These are phyloP conservation scores for Rattus rattus DNA, from an alignment of 2,113 vertebrate species.

Conservation along the genomic window DNA sequence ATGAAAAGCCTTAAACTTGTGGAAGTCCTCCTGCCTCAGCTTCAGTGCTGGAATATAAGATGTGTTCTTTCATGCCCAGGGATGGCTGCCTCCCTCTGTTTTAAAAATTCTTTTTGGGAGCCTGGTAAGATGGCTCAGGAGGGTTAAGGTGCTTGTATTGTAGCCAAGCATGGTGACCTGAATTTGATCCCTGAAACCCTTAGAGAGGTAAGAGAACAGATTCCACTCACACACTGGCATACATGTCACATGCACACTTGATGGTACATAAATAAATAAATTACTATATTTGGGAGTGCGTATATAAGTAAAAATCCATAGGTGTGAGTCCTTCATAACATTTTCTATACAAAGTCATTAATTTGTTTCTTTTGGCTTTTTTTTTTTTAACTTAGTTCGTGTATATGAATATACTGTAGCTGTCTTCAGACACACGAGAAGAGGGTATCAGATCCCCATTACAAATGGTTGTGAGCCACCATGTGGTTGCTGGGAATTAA, in stretches of 20 bases:
- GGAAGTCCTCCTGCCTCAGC: background rate
- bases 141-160: background rate
- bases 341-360: background rate
- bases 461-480: no score
- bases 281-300: background rate
- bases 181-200: background rate
- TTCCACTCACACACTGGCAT: no score
- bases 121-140: background rate
- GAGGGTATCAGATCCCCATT: no score
- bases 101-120: background rate
- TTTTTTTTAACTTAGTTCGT: no score
- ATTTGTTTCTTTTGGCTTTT: background rate
- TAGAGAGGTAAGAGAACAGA: background rate
- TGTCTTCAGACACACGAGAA: no score
- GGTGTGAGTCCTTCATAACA: background rate
- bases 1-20: background rate
- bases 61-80: background rate
- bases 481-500: no score
- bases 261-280: background rate
- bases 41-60: background rate
- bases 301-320: background rate
- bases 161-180: background rate
- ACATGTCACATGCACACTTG: background rate
- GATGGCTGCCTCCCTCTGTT: background rate
- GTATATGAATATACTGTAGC: no score